Percentiles rank a stretch among this genome's conserved stretches.
Evolutionary conservation across 2,888 invertebrate genomes (phyloP).

Genomic region (Drosophila fungiperda): DNA sequence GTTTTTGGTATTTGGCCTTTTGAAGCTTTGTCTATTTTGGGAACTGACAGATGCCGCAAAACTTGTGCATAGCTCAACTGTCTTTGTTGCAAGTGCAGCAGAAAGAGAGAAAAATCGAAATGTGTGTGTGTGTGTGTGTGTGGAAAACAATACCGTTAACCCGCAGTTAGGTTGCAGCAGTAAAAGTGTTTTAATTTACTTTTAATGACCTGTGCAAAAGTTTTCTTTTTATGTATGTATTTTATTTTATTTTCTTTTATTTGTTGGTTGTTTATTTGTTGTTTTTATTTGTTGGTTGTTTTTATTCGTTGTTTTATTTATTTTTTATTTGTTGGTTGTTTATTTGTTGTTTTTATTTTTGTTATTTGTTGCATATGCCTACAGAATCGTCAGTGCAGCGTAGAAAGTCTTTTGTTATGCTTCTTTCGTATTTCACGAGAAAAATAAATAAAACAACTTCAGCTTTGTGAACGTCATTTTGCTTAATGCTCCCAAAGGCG

Average conservation of each 20-base stretch:
- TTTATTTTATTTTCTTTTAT: conserved; percentile 25
- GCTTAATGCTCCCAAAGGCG: conserved; percentile 28
- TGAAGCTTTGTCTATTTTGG: conserved; percentile 46
- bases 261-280: conserved; percentile 10
- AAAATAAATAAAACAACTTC: conserved; percentile 26
- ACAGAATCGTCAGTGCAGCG: conserved; percentile 38
- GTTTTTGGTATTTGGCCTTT: conserved; percentile 3
- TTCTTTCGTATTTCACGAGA: conserved; percentile 58
- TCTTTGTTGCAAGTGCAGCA: conserved; percentile 31
- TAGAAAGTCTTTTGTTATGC: conserved; percentile 70
- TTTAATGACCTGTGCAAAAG: conserved; percentile 61
- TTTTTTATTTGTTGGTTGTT: conserved; percentile 24
- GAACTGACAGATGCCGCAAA: conserved; percentile 39
- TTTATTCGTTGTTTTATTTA: conserved; percentile 1
- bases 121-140: conserved; percentile 18
- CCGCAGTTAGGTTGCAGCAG: conserved; percentile 44
- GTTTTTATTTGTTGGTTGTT: no score
- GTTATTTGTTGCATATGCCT: conserved; percentile 46
- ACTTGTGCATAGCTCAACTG: conserved; percentile 31
- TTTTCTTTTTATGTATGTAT: conserved; percentile 24
- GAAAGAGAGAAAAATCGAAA: conserved; percentile 22
- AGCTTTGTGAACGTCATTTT: conserved; percentile 56
- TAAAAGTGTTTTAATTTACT: conserved; percentile 69
- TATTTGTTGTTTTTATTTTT: conserved; percentile 9
- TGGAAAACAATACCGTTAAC: conserved; percentile 45